Evolutionary conservation across 1,140 invertebrate genomes (phyloP).

Genomic region (Drosophila bocki): DNA sequence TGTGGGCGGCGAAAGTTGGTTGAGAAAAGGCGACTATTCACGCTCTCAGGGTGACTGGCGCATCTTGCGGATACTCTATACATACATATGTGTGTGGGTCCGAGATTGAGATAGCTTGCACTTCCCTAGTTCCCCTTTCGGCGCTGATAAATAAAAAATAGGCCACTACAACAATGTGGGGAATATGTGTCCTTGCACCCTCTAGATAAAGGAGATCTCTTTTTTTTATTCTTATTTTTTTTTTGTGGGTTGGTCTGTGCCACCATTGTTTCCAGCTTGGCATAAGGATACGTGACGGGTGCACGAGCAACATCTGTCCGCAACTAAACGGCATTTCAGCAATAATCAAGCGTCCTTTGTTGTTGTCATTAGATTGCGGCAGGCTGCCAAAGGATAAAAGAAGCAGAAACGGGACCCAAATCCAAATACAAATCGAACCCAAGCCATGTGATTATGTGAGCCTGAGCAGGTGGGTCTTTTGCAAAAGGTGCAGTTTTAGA

Average conservation of each 20-base stretch:
- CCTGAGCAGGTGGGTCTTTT: slow-evolving; percentile 8
- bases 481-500: not conserved
- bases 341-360: slow-evolving; percentile 52
- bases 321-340: slow-evolving; percentile 54
- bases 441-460: slow-evolving; percentile 23
- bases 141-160: slow-evolving; percentile 43
- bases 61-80: slow-evolving; percentile 24
- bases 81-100: slow-evolving; percentile 1
- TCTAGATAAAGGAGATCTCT: slow-evolving; percentile 7
- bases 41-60: slow-evolving; percentile 45
- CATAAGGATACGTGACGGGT: slow-evolving; percentile 36
- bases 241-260: not conserved
- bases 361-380: slow-evolving; percentile 52
- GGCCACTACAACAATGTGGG: slow-evolving; percentile 21
- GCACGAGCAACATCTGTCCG: slow-evolving; percentile 41
- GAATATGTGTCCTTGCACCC: slow-evolving; percentile 10
- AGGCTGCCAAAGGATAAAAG: slow-evolving; percentile 27
- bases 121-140: slow-evolving; percentile 33
- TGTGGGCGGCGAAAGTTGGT: slow-evolving; percentile 17
- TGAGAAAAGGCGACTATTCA: slow-evolving; percentile 5
- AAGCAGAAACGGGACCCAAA: not conserved
- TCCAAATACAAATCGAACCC: slow-evolving; percentile 2
- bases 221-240: slow-evolving; percentile 5
- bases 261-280: slow-evolving; percentile 32
- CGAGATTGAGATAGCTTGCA: slow-evolving; percentile 58